Evolutionary conservation across 2,888 invertebrate genomes (phyloP).

Genomic region (Xanthostigma xanthostigma): DNA sequence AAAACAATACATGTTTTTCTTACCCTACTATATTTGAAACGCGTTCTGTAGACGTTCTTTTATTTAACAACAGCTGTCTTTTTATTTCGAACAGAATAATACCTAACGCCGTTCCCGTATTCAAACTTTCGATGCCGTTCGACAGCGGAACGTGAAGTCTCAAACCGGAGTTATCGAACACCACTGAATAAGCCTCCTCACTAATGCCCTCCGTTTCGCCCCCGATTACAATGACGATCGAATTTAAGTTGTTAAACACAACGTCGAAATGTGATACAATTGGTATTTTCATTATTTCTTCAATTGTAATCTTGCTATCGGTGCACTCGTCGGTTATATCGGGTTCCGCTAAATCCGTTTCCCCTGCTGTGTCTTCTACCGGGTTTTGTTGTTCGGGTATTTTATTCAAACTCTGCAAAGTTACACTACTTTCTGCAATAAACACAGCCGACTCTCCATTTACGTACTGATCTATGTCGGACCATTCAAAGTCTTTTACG

Average conservation of each 20-base stretch:
- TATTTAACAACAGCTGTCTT: constrained; percentile 35
- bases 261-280: constrained; percentile 46
- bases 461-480: constrained; percentile 35
- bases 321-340: constrained; percentile 2
- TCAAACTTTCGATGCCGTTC: constrained; percentile 68
- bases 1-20: no score
- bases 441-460: constrained; percentile 38
- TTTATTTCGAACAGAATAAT: constrained; percentile 74
- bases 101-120: constrained; percentile 68
- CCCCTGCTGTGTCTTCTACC: constrained; percentile 8
- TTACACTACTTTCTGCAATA: constrained; percentile 50
- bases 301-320: constrained; percentile 1
- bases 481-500: constrained; percentile 47
- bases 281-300: constrained; percentile 28
- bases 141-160: constrained; percentile 67
- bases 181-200: constrained; percentile 48
- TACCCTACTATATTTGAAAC: no score
- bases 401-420: not conserved
- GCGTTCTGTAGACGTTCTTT: no score
- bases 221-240: constrained; percentile 60
- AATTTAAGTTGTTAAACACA: constrained; percentile 35
- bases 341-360: constrained; percentile 10
- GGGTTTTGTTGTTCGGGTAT: not conserved
- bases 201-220: constrained; percentile 86
- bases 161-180: constrained; percentile 38